Conservation (phyloP, 2,797 vertebrate genomes). For the Falco concolor region DNA sequence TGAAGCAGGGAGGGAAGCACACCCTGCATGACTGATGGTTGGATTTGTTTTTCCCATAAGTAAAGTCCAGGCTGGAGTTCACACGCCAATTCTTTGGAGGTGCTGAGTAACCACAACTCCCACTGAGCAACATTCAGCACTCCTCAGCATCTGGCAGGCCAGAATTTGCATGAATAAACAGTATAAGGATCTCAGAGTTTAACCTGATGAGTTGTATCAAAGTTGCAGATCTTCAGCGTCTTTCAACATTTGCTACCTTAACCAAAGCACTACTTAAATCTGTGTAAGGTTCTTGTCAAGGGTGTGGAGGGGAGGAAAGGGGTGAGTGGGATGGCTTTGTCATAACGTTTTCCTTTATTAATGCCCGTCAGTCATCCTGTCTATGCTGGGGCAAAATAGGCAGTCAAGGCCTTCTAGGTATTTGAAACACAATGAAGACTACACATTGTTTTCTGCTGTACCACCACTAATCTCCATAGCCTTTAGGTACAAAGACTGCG, state of each 20-base stretch:
- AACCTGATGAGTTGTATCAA: neutral
- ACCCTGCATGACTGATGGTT: slow-evolving; percentile 11
- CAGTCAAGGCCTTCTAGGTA: neutral
- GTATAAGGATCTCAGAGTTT: neutral
- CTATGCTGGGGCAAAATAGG: neutral
- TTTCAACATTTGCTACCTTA: neutral
- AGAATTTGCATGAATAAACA: neutral
- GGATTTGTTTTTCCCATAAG: neutral
- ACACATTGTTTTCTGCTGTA: neutral
- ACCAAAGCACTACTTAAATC: neutral
- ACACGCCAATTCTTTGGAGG: neutral
- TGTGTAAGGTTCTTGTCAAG: neutral
- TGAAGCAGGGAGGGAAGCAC: neutral
- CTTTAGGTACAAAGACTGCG: neutral
- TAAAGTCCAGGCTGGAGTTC: neutral
- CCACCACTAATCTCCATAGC: neutral
- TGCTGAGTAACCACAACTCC: slow-evolving; percentile 30
- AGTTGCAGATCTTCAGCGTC: neutral
- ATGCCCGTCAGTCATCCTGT: neutral
- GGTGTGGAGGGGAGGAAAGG: neutral
- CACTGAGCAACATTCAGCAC: neutral
- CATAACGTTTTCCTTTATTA: neutral
- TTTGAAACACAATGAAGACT: neutral
- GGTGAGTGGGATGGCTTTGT: neutral
- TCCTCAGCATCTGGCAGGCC: neutral